Evolutionary conservation across 2,113 vertebrate species (phyloP).

Genomic region (Sphyrna mokarran): DNA sequence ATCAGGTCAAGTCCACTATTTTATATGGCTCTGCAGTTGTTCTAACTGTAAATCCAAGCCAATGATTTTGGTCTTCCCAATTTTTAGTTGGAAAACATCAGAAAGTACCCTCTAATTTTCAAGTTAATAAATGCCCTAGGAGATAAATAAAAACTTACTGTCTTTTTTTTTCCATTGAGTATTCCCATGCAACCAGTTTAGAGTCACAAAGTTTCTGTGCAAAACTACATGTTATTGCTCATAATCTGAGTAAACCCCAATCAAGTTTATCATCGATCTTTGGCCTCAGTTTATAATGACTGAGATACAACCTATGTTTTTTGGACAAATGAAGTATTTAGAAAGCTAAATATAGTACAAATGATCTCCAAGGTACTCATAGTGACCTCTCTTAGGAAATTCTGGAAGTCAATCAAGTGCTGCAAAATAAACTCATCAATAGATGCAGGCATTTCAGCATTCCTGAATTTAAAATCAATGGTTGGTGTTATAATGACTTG

Average conservation of each 20-base stretch:
- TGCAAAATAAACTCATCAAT: background rate
- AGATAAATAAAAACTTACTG: background rate
- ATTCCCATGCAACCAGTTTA: background rate
- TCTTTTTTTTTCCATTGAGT: background rate
- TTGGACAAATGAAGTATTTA: background rate
- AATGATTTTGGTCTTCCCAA: background rate
- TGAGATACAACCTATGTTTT: background rate
- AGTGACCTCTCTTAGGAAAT: background rate
- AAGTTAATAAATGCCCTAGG: background rate
- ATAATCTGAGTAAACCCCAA: background rate
- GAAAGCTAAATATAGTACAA: background rate
- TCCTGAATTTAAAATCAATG: conserved; percentile 12
- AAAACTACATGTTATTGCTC: background rate
- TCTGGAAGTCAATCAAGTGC: background rate
- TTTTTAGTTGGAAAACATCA: background rate
- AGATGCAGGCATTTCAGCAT: conserved; percentile 1
- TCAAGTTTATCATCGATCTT: background rate
- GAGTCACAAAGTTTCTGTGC: background rate
- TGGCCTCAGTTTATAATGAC: conserved; percentile 18
- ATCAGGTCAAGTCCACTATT: no score
- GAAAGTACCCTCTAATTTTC: background rate
- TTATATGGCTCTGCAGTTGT: background rate
- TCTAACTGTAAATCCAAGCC: background rate
- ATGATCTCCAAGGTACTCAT: background rate
- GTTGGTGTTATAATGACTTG: background rate